Evolutionary conservation across 2,888 invertebrate species (phyloP).

Genomic region (Apodemia hepburni): DNA sequence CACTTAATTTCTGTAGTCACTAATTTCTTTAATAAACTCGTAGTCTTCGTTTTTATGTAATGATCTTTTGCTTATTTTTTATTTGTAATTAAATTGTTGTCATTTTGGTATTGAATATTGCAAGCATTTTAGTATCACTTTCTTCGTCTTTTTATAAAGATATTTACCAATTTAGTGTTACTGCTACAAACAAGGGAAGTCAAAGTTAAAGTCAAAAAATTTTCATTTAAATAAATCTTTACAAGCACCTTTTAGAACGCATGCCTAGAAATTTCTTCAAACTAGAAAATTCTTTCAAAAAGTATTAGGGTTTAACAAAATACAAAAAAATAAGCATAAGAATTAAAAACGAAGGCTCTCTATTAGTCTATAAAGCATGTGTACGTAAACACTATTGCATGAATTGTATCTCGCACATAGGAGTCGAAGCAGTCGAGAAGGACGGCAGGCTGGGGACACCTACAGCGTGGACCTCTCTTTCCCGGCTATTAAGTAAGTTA

Average conservation of each 20-base stretch:
- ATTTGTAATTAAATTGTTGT: too few species aligned
- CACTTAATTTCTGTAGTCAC: slow-evolving; percentile 10
- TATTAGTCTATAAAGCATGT: slow-evolving; percentile 46
- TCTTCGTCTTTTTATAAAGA: too few species aligned
- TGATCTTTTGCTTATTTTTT: background rate
- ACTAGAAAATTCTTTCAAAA: too few species aligned
- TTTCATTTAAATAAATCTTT: too few species aligned
- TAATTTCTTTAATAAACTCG: background rate
- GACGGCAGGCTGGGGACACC: slow-evolving; percentile 92
- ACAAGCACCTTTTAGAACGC: too few species aligned
- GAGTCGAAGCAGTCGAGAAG: slow-evolving; percentile 86
- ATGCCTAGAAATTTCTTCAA: too few species aligned
- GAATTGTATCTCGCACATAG: slow-evolving; percentile 81
- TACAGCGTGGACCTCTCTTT: slow-evolving; percentile 95
- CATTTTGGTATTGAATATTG: too few species aligned
- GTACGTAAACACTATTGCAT: slow-evolving; percentile 69
- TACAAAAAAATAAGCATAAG: background rate
- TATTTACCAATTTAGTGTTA: too few species aligned
- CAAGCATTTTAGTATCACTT: too few species aligned
- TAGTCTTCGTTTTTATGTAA: background rate
- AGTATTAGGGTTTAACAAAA: too few species aligned
- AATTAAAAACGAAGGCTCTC: background rate
- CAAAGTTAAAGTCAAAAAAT: too few species aligned
- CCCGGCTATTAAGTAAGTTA: slow-evolving; percentile 94
- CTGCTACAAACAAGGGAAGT: too few species aligned